These are phyloP conservation scores for Antedon mediterranea DNA, from an alignment of 53 echinoderm and acorn worm species.

Conservation along the genomic window DNA sequence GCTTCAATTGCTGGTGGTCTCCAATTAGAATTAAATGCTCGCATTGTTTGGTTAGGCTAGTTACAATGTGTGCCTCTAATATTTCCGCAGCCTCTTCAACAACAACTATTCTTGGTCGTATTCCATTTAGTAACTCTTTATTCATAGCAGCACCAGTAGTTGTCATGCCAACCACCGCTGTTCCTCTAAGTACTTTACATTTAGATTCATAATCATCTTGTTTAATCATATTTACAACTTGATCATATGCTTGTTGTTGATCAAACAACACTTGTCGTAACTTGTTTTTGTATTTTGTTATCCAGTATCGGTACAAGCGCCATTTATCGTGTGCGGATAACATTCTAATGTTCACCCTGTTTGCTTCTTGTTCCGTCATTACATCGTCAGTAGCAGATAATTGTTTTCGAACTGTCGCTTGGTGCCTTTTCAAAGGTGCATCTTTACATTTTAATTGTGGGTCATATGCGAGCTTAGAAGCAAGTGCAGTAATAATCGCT, in stretches of 20 bases:
- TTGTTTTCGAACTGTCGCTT: background rate
- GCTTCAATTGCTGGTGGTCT: slow-evolving; percentile 86
- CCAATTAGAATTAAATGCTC: slow-evolving; percentile 89
- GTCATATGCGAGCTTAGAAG: background rate
- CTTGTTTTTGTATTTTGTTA: background rate
- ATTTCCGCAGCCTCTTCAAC: slow-evolving; percentile 96
- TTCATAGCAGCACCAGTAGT: slow-evolving; percentile 8
- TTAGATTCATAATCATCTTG: slow-evolving; percentile 14
- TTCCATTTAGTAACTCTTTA: background rate
- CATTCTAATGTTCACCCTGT: slow-evolving; percentile 16
- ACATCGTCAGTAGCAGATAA: background rate
- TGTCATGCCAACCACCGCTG: background rate
- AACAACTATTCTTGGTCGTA: slow-evolving; percentile 10
- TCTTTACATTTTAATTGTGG: background rate
- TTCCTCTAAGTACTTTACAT: background rate
- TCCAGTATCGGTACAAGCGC: slow-evolving; percentile 36
- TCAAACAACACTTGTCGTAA: background rate
- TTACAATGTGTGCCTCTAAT: slow-evolving; percentile 86
- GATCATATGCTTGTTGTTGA: background rate
- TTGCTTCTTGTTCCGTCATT: slow-evolving; percentile 14
- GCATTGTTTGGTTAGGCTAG: slow-evolving; percentile 38
- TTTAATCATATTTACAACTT: background rate
- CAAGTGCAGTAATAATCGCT: background rate
- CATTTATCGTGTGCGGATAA: slow-evolving; percentile 15
- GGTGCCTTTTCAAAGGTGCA: background rate